Conservation (phyloP, 2,888 invertebrate species). For the Drosophila kokeensis region DNA sequence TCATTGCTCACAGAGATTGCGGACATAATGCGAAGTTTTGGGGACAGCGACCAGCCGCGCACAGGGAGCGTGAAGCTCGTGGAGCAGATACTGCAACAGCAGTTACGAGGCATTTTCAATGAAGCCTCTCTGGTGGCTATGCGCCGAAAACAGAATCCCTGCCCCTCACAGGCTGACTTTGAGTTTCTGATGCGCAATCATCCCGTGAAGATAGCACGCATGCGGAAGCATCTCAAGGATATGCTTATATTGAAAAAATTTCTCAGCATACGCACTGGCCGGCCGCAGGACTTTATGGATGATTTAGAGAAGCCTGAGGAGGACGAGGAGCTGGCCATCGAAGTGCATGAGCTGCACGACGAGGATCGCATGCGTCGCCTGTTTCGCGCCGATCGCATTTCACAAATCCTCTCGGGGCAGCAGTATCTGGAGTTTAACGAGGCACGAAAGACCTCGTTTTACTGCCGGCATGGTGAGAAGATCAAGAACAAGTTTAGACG, state of each 20-base stretch:
- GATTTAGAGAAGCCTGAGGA: constrained; percentile 86
- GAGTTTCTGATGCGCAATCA: constrained; percentile 94
- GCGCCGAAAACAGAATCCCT: constrained; percentile 88
- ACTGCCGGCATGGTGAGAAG: constrained; percentile 86
- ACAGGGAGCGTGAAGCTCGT: constrained; percentile 93
- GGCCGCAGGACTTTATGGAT: constrained; percentile 84
- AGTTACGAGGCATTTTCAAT: constrained; percentile 91
- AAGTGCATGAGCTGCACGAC: constrained; percentile 85
- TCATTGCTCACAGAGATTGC: constrained; percentile 88
- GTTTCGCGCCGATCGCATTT: constrained; percentile 88
- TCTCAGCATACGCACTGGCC: constrained; percentile 81
- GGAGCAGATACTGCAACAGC: constrained; percentile 93
- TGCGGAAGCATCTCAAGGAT: constrained; percentile 90
- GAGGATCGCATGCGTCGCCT: constrained; percentile 84
- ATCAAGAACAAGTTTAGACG: constrained; percentile 87
- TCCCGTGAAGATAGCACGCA: constrained; percentile 90
- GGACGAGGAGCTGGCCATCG: constrained; percentile 86
- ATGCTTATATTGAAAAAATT: constrained; percentile 85
- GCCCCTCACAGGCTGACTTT: constrained; percentile 88
- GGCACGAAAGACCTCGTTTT: constrained; percentile 91
- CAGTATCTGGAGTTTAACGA: constrained; percentile 92
- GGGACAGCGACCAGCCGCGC: constrained; percentile 93
- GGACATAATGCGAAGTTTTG: constrained; percentile 97
- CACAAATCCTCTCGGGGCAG: constrained; percentile 86
- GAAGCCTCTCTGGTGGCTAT: constrained; percentile 90